These are phyloP conservation scores for Lates calcarifer DNA, from an alignment of 2,113 vertebrate genomes.

Conservation along the genomic window DNA sequence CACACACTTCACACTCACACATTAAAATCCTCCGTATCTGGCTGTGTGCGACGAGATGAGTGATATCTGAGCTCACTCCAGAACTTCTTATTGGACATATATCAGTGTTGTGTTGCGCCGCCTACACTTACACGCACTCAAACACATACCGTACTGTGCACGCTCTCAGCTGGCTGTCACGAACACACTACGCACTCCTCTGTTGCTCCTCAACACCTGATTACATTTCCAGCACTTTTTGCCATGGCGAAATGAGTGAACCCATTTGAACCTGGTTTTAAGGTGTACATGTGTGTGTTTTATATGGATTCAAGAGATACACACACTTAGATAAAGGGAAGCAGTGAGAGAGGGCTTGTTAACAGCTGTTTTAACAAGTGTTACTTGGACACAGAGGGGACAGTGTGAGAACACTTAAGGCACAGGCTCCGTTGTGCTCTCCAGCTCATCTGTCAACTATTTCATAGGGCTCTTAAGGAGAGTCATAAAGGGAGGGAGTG, in stretches of 20 bases:
- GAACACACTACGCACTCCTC: conserved; percentile 17
- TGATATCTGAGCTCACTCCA: conserved; percentile 56
- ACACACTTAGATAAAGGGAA: conserved; percentile 41
- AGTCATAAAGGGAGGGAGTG: neutral
- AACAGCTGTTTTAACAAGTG: conserved; percentile 50
- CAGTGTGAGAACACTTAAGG: conserved; percentile 46
- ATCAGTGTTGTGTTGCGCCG: conserved; percentile 34
- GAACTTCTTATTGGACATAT: conserved; percentile 44
- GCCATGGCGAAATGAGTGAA: conserved; percentile 40
- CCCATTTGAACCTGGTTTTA: conserved; percentile 51
- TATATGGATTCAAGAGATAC: conserved; percentile 35
- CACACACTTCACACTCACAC: conserved; percentile 54
- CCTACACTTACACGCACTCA: conserved; percentile 33
- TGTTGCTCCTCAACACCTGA: conserved; percentile 65
- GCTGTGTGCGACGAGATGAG: conserved; percentile 40
- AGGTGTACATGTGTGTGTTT: conserved; percentile 34
- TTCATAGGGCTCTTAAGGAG: conserved; percentile 17
- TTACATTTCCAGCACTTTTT: conserved; percentile 61
- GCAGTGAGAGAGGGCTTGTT: conserved; percentile 29
- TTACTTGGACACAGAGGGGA: conserved; percentile 42
- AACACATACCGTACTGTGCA: conserved; percentile 16
- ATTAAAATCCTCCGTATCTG: conserved; percentile 55
- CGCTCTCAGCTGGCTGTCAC: conserved; percentile 35
- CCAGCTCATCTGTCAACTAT: conserved; percentile 40
- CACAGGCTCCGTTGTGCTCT: conserved; percentile 28